Conservation (phyloP, 2,888 invertebrate genomes). For the Leucophenga montana region DNA sequence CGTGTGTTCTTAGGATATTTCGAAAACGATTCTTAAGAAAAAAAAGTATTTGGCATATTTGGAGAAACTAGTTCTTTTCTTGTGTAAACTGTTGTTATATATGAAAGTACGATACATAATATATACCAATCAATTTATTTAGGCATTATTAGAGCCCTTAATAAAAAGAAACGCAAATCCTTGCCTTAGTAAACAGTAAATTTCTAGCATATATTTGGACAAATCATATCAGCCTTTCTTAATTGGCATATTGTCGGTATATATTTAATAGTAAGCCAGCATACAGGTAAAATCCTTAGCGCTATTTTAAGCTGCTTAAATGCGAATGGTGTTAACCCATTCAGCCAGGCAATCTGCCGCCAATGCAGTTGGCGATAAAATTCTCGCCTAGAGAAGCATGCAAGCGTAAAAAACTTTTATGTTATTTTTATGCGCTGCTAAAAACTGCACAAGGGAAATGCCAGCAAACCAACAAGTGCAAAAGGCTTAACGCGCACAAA, state of each 20-base stretch:
- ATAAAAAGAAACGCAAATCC: no score
- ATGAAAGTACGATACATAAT: no score
- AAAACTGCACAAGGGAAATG: background rate
- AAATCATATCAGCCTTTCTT: background rate
- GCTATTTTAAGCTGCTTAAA: conserved; percentile 56
- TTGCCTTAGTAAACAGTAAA: background rate
- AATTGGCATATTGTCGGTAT: no score
- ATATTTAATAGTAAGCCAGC: conserved; percentile 24
- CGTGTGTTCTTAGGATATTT: no score
- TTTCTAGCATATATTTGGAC: background rate
- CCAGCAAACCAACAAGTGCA: background rate
- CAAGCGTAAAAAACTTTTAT: conserved; percentile 36
- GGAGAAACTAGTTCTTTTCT: no score
- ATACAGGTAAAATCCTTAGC: conserved; percentile 35
- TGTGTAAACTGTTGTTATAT: no score
- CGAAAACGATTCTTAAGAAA: no score
- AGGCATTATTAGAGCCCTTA: no score
- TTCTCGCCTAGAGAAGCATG: conserved; percentile 38
- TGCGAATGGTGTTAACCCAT: conserved; percentile 49
- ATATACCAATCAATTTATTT: no score
- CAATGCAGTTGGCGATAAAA: conserved; percentile 34
- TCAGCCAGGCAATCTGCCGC: background rate
- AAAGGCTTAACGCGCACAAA: no score
- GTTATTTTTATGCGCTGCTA: conserved; percentile 3
- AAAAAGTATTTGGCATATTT: no score